Base-by-base conservation (phyloP, 2,888 invertebrate genomes). In the Rhabditoides inermis region DNA sequence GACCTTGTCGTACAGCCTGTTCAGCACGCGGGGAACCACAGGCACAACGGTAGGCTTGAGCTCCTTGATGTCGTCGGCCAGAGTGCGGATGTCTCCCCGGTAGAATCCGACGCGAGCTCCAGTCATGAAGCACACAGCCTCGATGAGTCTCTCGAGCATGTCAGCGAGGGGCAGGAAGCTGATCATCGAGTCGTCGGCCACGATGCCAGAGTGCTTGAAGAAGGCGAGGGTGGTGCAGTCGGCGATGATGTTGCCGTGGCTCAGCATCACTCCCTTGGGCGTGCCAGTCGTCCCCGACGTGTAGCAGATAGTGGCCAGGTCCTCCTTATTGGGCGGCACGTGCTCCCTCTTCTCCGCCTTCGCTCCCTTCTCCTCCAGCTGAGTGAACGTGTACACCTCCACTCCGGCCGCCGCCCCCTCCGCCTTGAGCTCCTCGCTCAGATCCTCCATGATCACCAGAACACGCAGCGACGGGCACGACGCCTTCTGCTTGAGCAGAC, bases 151-250 rank as follows among this genome's bases (percentile, higher is more conserved):
- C 81, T 95, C 95, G 72, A 94, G 84, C 90, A 94, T 92, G 79
- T 95, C 95, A 15, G 95, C 94, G 70, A 98, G 81, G 1, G 95
- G 95, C 66, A 98, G 82, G 80, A 92, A 98, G 63, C 92, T 92
- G 75, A 95, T 85, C 70, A 70, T 70, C 28, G 51, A 52, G 51
- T 71, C 70, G 50, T 53, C 39, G 3, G n/a, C 2, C 20, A 22
- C 45, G 42, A 72, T 60, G 26, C 55, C 60, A n/a, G 58, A 50
- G 47, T 72, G 53, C 57, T 69, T 69, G 64, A 73, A 73, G 48
- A 69, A 72, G 51, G 63, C 63, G 53, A 71, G 58, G 23, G 69
- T 64, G 39, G 69, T 69, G 15, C 68, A 67, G 32, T 70, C 71
- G 36, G 73, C 70, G 40, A 67, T 56, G n/a, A n/a, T n/a, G 78